A percentile compares a stretch with the other conserved stretches of the same genome.
Evolutionary conservation across 2,888 invertebrate species (phyloP).

Genomic region (Nymphalis urticae): DNA sequence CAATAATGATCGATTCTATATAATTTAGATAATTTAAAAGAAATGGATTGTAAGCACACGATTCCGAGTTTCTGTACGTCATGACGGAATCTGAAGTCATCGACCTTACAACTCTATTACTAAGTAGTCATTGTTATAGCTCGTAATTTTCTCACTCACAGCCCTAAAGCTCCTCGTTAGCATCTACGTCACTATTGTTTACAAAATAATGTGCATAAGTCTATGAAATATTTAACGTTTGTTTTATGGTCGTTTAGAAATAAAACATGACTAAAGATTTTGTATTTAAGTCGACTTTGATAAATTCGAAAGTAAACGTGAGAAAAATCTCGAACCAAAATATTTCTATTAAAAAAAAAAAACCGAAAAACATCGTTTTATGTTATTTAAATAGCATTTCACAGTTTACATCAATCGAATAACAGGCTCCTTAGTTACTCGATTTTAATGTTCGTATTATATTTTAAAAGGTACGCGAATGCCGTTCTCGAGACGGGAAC

Average conservation of each 20-base stretch:
- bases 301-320: not conserved
- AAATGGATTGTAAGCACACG: not conserved
- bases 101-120: conserved; percentile 5
- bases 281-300: not conserved
- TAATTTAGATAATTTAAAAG: no score
- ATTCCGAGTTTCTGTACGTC: conserved; percentile 1
- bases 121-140: conserved; percentile 11
- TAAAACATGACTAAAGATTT: not conserved
- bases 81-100: conserved; percentile 8
- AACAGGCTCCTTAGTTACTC: not conserved
- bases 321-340: not conserved
- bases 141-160: conserved; percentile 12
- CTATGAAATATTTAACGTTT: conserved; percentile 6
- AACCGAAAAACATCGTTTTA: not conserved
- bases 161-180: conserved; percentile 4
- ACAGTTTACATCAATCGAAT: conserved; percentile 4
- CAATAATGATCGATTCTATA: no score
- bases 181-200: conserved; percentile 11
- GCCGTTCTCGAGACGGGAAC: conserved; percentile 34
- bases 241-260: conserved; percentile 1
- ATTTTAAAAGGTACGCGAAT: conserved; percentile 21
- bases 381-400: not conserved
- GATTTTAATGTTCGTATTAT: conserved; percentile 15
- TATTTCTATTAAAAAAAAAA: not conserved
- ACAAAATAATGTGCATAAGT: conserved; percentile 7